Base-by-base conservation (phyloP, 2,113 vertebrate genomes). In the Serinus canaria region DNA sequence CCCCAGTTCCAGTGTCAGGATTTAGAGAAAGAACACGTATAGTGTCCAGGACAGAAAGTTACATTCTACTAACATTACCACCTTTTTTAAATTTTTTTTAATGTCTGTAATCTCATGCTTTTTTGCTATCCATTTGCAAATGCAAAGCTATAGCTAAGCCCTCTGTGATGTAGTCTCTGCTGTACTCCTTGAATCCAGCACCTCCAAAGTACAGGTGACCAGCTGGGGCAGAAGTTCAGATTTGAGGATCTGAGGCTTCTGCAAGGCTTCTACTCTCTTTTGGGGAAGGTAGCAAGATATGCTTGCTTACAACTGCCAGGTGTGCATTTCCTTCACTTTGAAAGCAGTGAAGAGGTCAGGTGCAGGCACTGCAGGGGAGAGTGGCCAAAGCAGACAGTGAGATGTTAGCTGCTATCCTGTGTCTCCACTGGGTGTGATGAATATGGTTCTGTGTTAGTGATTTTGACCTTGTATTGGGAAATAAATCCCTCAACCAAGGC, bases 121-220 rank as follows among this genome's bases (percentile, higher is more conserved):
- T 72, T 76, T 85, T 79, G 28, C 17, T 24, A 21, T 72, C 16
- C 8, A 7, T 47, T 46, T 75, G 35, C 55, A 81, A 59, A 52
- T 52, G 19, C 33, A 68, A 37, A 75, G n/a, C 20, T 53, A 4
- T 28, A 67, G n/a, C 60, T 62, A 63, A 59, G 22, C 21, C 13
- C n/a, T 72, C 16, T 0, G 0, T 74, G 33, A 49, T 44, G 10
- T 53, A 18, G 6, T 67, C 14, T 67, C 35, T 89, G 33, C 47
- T 1, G 0, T 72, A 7, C 17, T n/a, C 46, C 17, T 66, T 78
- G 27, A 68, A 33, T 28, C 7, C 35, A n/a, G 21, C 20, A 35
- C 17, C 15, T 72, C n/a, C 55, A 7, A 87, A 87, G 52, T 47
- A 20, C 52, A 78, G 50, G 52, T 88, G 68, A 33, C 8, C n/a